Evolutionary conservation across 2,888 invertebrate species (phyloP).

Genomic region (Cordilura impudica): DNA sequence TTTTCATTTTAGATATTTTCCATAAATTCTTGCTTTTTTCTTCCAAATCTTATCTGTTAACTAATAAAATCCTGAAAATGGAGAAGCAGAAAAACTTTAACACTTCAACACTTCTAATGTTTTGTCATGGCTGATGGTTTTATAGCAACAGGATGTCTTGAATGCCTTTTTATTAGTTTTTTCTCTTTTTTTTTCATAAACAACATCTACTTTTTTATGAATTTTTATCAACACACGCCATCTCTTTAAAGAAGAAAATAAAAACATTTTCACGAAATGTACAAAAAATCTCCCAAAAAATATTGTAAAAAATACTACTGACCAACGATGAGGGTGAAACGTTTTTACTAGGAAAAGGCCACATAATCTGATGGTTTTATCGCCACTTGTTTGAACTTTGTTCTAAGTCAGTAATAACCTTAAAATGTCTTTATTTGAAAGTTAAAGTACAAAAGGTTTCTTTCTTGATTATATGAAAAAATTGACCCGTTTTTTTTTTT

Average conservation of each 20-base stretch:
- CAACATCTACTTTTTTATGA: constrained; percentile 34
- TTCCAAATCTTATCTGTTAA: constrained; percentile 61
- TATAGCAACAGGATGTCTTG: constrained; percentile 66
- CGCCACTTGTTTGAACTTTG: constrained; percentile 69
- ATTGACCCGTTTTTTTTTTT: constrained; percentile 32
- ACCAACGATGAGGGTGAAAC: constrained; percentile 42
- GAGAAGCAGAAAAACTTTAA: constrained; percentile 51
- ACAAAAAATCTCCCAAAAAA: constrained; percentile 34
- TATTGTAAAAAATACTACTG: constrained; percentile 35
- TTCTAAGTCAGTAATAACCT: constrained; percentile 69
- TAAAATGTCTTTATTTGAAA: constrained; percentile 73
- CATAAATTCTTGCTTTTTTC: constrained; percentile 48
- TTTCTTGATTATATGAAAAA: neutral
- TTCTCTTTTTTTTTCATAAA: constrained; percentile 45
- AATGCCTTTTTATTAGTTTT: constrained; percentile 63
- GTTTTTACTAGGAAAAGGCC: constrained; percentile 49
- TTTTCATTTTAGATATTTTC: constrained; percentile 57
- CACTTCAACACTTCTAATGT: constrained; percentile 64
- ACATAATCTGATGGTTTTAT: constrained; percentile 75
- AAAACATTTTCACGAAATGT: constrained; percentile 46
- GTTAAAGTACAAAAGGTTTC: constrained; percentile 62
- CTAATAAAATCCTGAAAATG: constrained; percentile 60
- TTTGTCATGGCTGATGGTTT: constrained; percentile 59
- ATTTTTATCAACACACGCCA: constrained; percentile 65
- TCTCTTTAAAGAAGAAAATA: constrained; percentile 34